Evolutionary conservation across 1,140 invertebrate genomes (phyloP), one percentile per base, ranked within the genome.

Genomic region (Eumeta japonica): DNA sequence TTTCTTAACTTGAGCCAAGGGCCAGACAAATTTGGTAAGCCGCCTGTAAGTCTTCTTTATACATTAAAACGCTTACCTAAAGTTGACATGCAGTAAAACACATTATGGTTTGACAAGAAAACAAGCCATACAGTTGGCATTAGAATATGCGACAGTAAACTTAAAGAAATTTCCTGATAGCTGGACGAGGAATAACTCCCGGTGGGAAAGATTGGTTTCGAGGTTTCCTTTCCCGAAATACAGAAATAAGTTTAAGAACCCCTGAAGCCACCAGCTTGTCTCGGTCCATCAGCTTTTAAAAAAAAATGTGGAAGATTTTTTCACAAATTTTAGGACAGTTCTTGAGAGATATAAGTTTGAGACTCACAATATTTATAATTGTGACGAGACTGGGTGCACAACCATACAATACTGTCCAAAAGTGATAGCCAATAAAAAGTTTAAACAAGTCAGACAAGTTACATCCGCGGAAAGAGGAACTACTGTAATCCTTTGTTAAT

Each of bases 301-400:
- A 34, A 12, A 34, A 9, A 34, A 34, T 34, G 32, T 34, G 41
- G 44, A 29, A 5, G 20, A 24, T 5, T 32, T 32, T 32, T 32
- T 32, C 10, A 10, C 3, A 32, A 52, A 40, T 36, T 20, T 37
- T 2, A 31, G 27, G 41, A 35, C 29, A 1, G 44, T 46, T 1
- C 35, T 16, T 35, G 27, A 49, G 11, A 41, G 41, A 12, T 20
- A 46, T 46, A 32, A 31, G 3, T 46, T 52, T 29, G 40, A 33
- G 3, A 39, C 47, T 5, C 32, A 49, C 10, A n/a, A 36, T 30
- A 53, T 54, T 34, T 50, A 42, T 12, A 53, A 48, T 41, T 39
- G 45, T 31, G 47, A 50, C 15, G 44, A 53, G 46, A 53, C 47
- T 5, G 47, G 47, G 17, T 31, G 43, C 13, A 27, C 39, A 2